These are phyloP conservation scores for Thaleichthys pacificus DNA, from an alignment of 2,797 vertebrate species.

Conservation along the genomic window DNA sequence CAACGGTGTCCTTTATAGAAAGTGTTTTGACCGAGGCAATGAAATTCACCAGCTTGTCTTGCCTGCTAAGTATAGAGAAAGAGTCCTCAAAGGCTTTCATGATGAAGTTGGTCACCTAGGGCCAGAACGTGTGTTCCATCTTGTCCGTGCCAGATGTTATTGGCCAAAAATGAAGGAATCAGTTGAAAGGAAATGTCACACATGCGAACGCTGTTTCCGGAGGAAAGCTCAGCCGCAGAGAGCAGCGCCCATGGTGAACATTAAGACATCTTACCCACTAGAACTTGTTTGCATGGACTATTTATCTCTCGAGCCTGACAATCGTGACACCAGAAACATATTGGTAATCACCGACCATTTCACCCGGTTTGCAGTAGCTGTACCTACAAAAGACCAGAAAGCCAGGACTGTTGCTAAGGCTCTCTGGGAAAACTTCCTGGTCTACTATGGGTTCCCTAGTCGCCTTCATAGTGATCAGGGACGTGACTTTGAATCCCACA, in stretches of 20 bases:
- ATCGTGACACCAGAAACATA: conserved; percentile 1
- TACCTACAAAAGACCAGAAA: conserved; percentile 10
- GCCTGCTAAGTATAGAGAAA: too few relatives aligned
- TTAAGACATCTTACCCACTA: too few relatives aligned
- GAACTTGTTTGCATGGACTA: conserved; percentile 6
- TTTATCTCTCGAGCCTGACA: conserved; percentile 1
- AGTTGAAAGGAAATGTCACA: background rate
- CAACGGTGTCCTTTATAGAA: too few relatives aligned
- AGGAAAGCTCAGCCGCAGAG: background rate
- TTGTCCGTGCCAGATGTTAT: conserved; percentile 22
- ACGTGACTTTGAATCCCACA: too few relatives aligned
- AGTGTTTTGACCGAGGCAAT: too few relatives aligned
- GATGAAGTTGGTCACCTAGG: too few relatives aligned
- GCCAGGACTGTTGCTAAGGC: conserved; percentile 5
- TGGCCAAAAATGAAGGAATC: conserved; percentile 27
- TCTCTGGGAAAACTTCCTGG: conserved; percentile 15
- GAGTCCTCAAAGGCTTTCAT: too few relatives aligned
- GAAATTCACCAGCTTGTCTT: too few relatives aligned
- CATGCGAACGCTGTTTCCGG: background rate
- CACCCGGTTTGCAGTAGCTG: background rate
- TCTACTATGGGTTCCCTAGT: too few relatives aligned
- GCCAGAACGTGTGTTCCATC: too few relatives aligned
- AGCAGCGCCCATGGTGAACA: background rate
- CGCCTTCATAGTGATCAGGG: too few relatives aligned
- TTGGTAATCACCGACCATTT: conserved; percentile 27